These are phyloP conservation scores for Aquatica leii DNA, from an alignment of 2,888 invertebrate genomes.

Conservation along the genomic window DNA sequence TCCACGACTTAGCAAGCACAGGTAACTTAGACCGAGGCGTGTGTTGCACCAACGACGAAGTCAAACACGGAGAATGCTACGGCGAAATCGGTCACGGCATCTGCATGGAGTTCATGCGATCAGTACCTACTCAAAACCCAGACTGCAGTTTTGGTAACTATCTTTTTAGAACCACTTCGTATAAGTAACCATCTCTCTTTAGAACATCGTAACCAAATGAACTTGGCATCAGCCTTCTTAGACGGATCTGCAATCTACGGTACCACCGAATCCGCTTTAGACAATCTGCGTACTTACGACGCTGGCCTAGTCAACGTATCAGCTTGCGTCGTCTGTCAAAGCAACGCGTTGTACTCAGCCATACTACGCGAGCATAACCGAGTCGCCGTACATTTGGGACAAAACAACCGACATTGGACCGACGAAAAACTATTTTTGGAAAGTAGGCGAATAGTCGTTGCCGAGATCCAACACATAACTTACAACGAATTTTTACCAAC, in stretches of 20 bases:
- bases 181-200: constrained; percentile 34
- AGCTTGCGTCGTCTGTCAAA: constrained; percentile 71
- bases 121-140: constrained; percentile 71
- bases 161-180: constrained; percentile 62
- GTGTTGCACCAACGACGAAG: constrained; percentile 55
- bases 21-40: constrained; percentile 67
- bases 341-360: constrained; percentile 76
- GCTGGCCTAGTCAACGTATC: constrained; percentile 75
- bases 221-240: constrained; percentile 81
- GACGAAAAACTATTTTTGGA: constrained; percentile 81
- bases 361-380: constrained; percentile 82
- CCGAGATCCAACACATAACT: constrained; percentile 85
- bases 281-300: constrained; percentile 74
- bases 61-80: constrained; percentile 67
- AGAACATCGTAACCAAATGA: constrained; percentile 85
- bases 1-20: constrained; percentile 76
- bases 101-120: constrained; percentile 74
- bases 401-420: constrained; percentile 81
- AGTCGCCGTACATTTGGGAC: constrained; percentile 73
- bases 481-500: constrained; percentile 84
- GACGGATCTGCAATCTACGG: constrained; percentile 88
- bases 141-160: constrained; percentile 71
- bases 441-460: constrained; percentile 76
- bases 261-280: constrained; percentile 74
- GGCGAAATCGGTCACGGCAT: constrained; percentile 59